Evolutionary conservation across 2,797 vertebrate genomes (phyloP).

Genomic region (Ctenopoma kingsleyae): DNA sequence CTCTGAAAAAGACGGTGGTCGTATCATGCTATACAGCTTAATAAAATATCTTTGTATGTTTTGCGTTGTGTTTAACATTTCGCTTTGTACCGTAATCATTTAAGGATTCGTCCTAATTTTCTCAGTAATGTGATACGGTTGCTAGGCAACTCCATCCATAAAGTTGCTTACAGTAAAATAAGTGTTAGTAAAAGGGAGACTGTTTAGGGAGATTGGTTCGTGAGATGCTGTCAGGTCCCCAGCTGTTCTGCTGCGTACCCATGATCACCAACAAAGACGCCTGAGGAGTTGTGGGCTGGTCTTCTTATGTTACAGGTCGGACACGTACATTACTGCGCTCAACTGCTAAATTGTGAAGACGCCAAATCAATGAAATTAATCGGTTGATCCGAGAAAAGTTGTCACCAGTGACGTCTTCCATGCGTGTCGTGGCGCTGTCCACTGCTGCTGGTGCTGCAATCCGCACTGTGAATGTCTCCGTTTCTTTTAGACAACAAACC

Average conservation of each 20-base stretch:
- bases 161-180: slow-evolving; percentile 83
- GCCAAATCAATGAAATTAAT: slow-evolving; percentile 11
- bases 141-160: slow-evolving; percentile 87
- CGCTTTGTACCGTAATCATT: background rate
- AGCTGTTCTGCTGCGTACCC: slow-evolving; percentile 3
- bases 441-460: slow-evolving; percentile 47
- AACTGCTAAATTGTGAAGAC: background rate
- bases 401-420: background rate
- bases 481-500: background rate
- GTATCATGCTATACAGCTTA: background rate
- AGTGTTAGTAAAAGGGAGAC: slow-evolving; percentile 9
- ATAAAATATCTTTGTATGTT: background rate
- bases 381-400: slow-evolving; percentile 2
- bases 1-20: background rate
- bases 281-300: slow-evolving; percentile 9
- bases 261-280: background rate
- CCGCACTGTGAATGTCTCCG: background rate
- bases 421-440: slow-evolving; percentile 38
- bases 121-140: slow-evolving; percentile 69
- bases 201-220: background rate
- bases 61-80: background rate
- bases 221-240: background rate
- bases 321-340: background rate
- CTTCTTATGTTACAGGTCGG: slow-evolving; percentile 4
- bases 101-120: background rate